phyloP scores from a whole-genome alignment of 2,888 invertebrate genomes.

The Anoplius nigerrimus region DNA sequence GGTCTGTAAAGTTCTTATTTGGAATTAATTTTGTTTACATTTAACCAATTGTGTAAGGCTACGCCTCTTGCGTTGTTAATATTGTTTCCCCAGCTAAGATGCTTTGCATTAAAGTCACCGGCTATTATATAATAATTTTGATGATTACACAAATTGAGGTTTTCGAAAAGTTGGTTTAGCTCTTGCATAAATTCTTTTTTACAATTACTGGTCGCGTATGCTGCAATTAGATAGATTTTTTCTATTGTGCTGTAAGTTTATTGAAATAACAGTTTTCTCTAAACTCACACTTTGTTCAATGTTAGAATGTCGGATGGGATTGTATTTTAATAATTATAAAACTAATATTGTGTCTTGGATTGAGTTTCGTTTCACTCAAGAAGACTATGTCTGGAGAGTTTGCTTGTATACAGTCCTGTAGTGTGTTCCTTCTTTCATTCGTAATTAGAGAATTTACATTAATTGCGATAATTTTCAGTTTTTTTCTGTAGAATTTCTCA shows the following conservation, averaged over 20 bases:
- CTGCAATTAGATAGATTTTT: slow-evolving; percentile 20
- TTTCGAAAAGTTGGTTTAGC: background rate
- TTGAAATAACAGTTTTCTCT: slow-evolving; percentile 22
- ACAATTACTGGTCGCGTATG: slow-evolving; percentile 23
- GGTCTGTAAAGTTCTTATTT: slow-evolving; percentile 18
- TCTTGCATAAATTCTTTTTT: slow-evolving; percentile 18
- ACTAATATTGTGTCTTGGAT: too few species aligned
- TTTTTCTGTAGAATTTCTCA: too few species aligned
- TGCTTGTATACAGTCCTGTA: too few species aligned
- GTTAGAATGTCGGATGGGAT: too few species aligned
- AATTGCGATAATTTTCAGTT: too few species aligned
- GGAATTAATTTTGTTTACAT: background rate
- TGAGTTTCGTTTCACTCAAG: too few species aligned
- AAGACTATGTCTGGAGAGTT: too few species aligned
- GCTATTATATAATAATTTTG: slow-evolving; percentile 31
- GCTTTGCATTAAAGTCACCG: slow-evolving; percentile 32
- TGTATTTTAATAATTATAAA: too few species aligned
- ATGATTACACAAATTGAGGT: slow-evolving; percentile 3
- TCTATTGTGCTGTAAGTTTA: too few species aligned
- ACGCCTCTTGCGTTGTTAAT: slow-evolving; percentile 8
- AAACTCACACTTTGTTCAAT: too few species aligned
- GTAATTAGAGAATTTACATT: too few species aligned
- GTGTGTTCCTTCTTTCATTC: too few species aligned
- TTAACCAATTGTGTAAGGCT: slow-evolving; percentile 8
- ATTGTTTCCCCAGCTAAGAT: slow-evolving; percentile 2